Evolutionary conservation across 2,888 invertebrate species (phyloP), one percentile per base, ranked within the genome.

Genomic region (Eilema depressum): DNA sequence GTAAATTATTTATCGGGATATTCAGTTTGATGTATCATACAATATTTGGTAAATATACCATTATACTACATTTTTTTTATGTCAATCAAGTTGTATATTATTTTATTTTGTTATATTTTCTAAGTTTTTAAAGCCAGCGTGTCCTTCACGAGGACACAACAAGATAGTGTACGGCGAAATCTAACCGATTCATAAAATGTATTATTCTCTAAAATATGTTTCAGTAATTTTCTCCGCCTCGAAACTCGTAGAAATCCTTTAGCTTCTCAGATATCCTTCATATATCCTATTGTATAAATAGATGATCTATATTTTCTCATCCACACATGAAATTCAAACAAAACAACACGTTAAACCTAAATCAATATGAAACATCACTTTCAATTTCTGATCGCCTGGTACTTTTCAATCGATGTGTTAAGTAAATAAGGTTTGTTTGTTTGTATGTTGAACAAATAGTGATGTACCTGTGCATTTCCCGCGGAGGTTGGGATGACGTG

Each of bases 391-490:
- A 17, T 47, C 30, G 57, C 76, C 68, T 79, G 68, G 73, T 83
- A 77, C 28, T 68, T 68, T 23, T 8, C 30, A n/a, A 56, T 62
- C 60, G 30, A 75, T 69, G 47, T 71, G 63, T 26, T 74, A 73
- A 67, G 64, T 65, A 70, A 73, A 74, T 71, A 26, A 59, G 61
- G 68, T 59, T 37, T 26, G 25, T 72, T 82, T 72, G 70, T 77
- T 80, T 81, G 69, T 75, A 28, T 74, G 73, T 70, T 68, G 60
- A 72, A 77, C 77, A 77, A 74, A 73, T 77, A 70, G 69, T 75
- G 65, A 23, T n/a, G 83, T 85, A 91, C 90, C 89, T 89, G 78
- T 88, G 86, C 90, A 91, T 92, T 79, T 84, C 85, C 81, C 80
- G 83, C 83, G 84, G 74, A 63, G 72, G 73, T 71, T 71, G 76